Conservation (phyloP, 2,113 vertebrate genomes). For the Microcebus lehilahytsara region DNA sequence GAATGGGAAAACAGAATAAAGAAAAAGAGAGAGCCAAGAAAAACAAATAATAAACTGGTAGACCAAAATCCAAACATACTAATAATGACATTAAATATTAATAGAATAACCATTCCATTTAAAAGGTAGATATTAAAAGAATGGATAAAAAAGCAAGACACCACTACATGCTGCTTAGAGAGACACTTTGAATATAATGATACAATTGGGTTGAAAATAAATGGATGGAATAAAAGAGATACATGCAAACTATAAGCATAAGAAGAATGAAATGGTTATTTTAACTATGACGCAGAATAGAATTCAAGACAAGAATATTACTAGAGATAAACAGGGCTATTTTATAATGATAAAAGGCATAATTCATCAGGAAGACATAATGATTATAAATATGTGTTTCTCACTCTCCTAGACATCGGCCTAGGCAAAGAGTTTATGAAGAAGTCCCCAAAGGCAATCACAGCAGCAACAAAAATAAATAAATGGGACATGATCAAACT, state of each 20-base stretch:
- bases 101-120: no score
- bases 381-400: not conserved
- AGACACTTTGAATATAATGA: not conserved
- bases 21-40: no score
- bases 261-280: not conserved
- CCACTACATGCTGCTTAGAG: no score
- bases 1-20: not conserved
- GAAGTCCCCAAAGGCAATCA: no score
- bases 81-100: no score
- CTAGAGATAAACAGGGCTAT: no score
- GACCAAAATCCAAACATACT: no score
- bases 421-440: no score
- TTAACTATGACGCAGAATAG: not conserved
- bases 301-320: not conserved
- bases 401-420: no score
- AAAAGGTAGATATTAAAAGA: not conserved
- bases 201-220: not conserved
- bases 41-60: no score
- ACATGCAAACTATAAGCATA: not conserved
- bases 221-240: not conserved
- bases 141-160: not conserved
- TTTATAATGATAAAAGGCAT: not conserved
- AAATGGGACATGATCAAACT: no score
- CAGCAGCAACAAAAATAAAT: no score
- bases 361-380: not conserved